A percentile compares a stretch with the other conserved stretches of the same genome.
Conservation (phyloP, 2,113 vertebrate species). For the Colaptes auratus region DNA sequence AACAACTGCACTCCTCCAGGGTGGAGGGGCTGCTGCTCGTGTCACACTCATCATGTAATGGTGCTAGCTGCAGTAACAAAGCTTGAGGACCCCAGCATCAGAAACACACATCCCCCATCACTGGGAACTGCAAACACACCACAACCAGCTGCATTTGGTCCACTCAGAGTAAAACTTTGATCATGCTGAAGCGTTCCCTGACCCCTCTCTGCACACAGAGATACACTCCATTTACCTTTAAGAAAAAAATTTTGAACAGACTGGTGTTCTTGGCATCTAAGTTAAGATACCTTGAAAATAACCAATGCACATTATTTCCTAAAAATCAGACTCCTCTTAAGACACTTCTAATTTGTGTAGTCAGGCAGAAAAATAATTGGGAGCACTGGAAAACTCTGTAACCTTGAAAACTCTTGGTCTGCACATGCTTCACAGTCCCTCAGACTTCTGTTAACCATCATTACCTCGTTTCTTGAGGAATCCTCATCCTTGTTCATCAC, state of each 20-base stretch:
- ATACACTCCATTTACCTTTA: not conserved
- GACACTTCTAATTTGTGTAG: not conserved
- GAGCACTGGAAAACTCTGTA: not conserved
- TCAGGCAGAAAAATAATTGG: conserved; percentile 35
- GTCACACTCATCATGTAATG: fast-evolving
- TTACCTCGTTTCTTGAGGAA: conserved; percentile 41
- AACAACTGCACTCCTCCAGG: not conserved
- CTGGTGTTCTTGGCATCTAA: not conserved
- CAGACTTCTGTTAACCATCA: conserved; percentile 1
- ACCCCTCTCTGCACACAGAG: not conserved
- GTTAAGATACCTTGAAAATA: not conserved
- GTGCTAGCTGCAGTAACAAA: fast-evolving
- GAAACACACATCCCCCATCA: not conserved
- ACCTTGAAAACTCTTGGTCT: not conserved
- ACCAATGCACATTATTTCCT: not conserved
- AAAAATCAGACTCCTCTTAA: not conserved
- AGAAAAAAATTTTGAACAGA: not conserved
- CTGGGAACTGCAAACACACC: not conserved
- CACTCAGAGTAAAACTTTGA: not conserved
- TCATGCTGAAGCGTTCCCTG: not conserved
- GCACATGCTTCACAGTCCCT: not conserved
- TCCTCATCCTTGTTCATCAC: not conserved
- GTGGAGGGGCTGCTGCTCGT: not conserved
- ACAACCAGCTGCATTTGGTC: not conserved
- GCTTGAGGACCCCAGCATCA: not conserved